A percentile compares a stretch with the other conserved stretches of the same genome.
Evolutionary conservation across 2,113 vertebrate species (phyloP).

Genomic region (Pedionomus torquatus): DNA sequence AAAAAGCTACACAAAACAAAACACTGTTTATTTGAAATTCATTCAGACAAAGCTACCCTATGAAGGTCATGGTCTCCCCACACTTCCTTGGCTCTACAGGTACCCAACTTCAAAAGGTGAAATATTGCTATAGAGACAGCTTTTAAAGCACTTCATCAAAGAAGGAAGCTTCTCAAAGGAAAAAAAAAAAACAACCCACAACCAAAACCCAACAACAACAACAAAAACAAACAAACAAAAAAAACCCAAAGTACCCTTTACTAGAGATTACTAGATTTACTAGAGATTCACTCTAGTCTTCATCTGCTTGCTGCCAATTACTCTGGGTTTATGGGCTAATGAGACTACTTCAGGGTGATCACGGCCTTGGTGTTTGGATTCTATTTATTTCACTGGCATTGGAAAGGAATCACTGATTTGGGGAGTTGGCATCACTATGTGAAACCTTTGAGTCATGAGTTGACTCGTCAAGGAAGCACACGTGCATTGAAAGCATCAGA

Average conservation of each 20-base stretch:
- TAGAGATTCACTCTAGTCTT: neutral
- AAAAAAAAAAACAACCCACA: rapidly evolving
- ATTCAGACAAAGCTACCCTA: neutral
- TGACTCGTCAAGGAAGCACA: neutral
- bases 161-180: neutral
- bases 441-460: neutral
- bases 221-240: neutral
- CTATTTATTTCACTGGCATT: neutral
- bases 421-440: rapidly evolving
- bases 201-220: neutral
- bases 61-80: neutral
- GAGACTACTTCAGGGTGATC: neutral
- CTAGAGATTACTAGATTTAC: too few relatives aligned
- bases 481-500: neutral
- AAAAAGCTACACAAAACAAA: neutral
- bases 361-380: neutral
- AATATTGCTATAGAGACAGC: neutral
- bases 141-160: neutral
- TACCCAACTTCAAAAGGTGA: neutral
- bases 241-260: neutral
- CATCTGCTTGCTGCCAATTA: rapidly evolving
- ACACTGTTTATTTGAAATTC: neutral
- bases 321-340: neutral
- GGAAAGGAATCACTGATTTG: neutral
- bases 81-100: neutral